These are phyloP conservation scores for Zelostemma sp. DNA, from an alignment of 1,140 invertebrate genomes.

Conservation along the genomic window DNA sequence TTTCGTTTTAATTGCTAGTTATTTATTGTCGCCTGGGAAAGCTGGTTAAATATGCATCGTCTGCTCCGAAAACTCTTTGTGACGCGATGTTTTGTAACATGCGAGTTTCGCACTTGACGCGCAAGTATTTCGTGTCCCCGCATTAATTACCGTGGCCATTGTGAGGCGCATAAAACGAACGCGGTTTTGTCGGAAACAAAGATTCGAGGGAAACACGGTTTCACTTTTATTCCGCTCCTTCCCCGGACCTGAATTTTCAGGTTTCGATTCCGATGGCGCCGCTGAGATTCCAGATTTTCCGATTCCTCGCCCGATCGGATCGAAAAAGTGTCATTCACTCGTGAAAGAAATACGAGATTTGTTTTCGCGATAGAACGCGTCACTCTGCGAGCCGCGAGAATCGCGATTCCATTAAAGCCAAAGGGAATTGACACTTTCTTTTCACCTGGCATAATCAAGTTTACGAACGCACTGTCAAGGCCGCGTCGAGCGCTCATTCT, in stretches of 20 bases:
- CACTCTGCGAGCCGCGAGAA: too few relatives aligned
- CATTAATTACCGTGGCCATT: conserved; percentile 56
- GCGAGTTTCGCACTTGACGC: conserved; percentile 53
- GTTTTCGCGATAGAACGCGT: too few relatives aligned
- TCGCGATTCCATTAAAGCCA: too few relatives aligned
- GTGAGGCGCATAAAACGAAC: conserved; percentile 22
- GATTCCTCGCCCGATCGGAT: too few relatives aligned
- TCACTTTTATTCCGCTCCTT: too few relatives aligned
- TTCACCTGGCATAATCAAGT: conserved; percentile 6
- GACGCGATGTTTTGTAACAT: conserved; percentile 40
- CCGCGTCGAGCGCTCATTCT: conserved; percentile 6
- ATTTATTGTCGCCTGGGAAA: too few relatives aligned
- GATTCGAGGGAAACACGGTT: conserved; percentile 13
- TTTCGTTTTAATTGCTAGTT: too few relatives aligned
- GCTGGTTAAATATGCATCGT: conserved; percentile 39
- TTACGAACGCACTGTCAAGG: conserved; percentile 2
- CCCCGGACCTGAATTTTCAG: too few relatives aligned
- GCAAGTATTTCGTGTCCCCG: conserved; percentile 55
- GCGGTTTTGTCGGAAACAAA: conserved; percentile 32
- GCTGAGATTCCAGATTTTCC: too few relatives aligned
- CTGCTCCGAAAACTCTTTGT: conserved; percentile 32
- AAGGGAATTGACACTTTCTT: conserved; percentile 1
- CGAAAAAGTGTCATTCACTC: too few relatives aligned
- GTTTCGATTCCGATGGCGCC: too few relatives aligned
- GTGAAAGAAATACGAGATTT: too few relatives aligned